Evolutionary conservation across 1,140 invertebrate genomes (phyloP), one percentile per base, ranked within the genome.

Genomic region (Teleogryllus occipitalis): DNA sequence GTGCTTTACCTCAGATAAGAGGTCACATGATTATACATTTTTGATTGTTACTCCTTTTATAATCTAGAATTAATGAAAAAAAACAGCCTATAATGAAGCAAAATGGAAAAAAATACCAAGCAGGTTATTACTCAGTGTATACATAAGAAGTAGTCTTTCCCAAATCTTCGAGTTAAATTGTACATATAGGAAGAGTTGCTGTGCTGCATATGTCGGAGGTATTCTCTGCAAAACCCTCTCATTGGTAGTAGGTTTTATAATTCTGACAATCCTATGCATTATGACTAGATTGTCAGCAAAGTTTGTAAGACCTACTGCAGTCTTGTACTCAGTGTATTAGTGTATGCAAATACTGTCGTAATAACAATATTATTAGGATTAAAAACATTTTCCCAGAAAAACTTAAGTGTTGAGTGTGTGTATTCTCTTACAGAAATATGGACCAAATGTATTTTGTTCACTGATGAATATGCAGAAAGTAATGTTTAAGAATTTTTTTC

Each of bases 21-120:
- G 79, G 79, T 80, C 79, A 80, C 79, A 77, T 79, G 47, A 75
- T 75, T 76, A 77, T 76, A 80, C 48, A 72, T 72, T 49, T 80
- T 80, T 77, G 75, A 80, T 80, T 80, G 79, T 80, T 79, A 79
- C 78, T 65, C 76, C 74, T 80, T 80, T 80, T 80, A 80, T 79
- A 80, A 76, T 78, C 27, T 78, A 78, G 78, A 54, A 22, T 77
- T 18, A 77, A 77, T 77, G 76, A 21, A 77, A 77, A 47, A 65
- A 65, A 65, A 65, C 54, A 65, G 54, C 54, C 54, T 65, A 65
- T 65, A 65, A 65, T 65, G 54, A 65, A 65, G 54, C 54, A 65
- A 65, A 65, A 65, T 18, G 54, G 54, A 65, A 65, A 65, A 65
- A 65, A 65, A 65, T 65, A 65, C 18, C 54, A 65, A 77, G 46